Evolutionary conservation across 1,140 invertebrate species (phyloP).

Genomic region (Tachypleus tridentatus): DNA sequence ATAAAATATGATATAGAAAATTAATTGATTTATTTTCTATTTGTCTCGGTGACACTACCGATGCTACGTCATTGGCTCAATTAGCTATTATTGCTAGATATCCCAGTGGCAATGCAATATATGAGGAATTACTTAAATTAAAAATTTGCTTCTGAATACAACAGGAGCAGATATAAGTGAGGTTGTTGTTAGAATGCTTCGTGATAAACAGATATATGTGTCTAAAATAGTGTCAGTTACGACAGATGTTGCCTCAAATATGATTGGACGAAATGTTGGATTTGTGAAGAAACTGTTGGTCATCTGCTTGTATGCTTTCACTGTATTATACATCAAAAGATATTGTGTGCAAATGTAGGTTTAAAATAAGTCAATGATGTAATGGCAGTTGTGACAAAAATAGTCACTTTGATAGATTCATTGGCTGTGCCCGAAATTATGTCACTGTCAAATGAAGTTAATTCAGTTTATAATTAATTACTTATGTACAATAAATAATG

Average conservation of each 20-base stretch:
- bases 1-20: neutral
- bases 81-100: neutral
- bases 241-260: neutral
- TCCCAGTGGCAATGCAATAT: neutral
- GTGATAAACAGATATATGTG: neutral
- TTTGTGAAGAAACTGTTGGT: neutral
- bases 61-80: neutral
- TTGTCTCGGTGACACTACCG: neutral
- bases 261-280: neutral
- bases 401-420: neutral
- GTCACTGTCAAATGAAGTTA: neutral
- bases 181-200: neutral
- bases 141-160: neutral
- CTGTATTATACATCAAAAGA: neutral
- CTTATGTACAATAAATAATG: constrained; percentile 2
- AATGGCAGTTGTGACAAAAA: constrained; percentile 2
- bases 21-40: neutral
- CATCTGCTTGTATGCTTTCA: neutral
- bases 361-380: constrained; percentile 1
- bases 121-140: neutral
- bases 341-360: neutral
- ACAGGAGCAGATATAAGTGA: neutral
- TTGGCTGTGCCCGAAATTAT: neutral
- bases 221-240: neutral
- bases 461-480: neutral